Base-by-base conservation (phyloP, 1,140 invertebrate genomes). In the Neodiprion fabricii region DNA sequence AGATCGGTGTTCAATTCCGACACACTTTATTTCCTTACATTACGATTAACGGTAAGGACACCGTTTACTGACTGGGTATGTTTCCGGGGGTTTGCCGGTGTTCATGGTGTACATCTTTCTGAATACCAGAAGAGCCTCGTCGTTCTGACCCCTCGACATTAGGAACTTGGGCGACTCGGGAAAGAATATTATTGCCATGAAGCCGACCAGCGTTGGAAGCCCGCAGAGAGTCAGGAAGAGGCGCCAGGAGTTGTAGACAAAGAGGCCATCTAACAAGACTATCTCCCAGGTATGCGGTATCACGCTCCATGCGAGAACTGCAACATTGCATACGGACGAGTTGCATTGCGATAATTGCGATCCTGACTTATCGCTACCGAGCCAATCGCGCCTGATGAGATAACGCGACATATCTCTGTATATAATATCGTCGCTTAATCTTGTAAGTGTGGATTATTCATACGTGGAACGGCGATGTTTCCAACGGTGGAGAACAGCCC, bases 91-190 rank as follows among this genome's bases (percentile, higher is more conserved):
- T 77, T 90, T 89, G 7, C 91, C 90, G 11, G 90, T 93, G 77
- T 95, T 95, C 5, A 89, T 80, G 0, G 83, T 80, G 78, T 91
- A 94, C 9, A 94, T 91, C 50, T 78, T 88, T 61, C 82, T 81
- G 72, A 94, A 92, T 1, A 94, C 87, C 48, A 86, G 72, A 69
- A 94, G 79, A 0, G 94, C 93, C 78, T 94, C 92, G 0, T 91
- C 88, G 75, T 93, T 93, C 67, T 91, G 90, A 72, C 93, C 93
- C 79, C 91, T 88, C 0, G 92, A 92, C 91, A 96, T 94, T 0
- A 95, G 85, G 83, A 94, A 96, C 84, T 96, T 96, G 7, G 95
- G 95, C 81, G 94, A 96, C 83, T 96, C 95, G 0, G 94, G 93
- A 7, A 95, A 89, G 78, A 93, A 93, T 67, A 91, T 87, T 69